Evolutionary conservation across 2,797 vertebrate genomes (phyloP), one percentile per base, ranked within the genome.

Genomic region (Pempheris klunzingeri): DNA sequence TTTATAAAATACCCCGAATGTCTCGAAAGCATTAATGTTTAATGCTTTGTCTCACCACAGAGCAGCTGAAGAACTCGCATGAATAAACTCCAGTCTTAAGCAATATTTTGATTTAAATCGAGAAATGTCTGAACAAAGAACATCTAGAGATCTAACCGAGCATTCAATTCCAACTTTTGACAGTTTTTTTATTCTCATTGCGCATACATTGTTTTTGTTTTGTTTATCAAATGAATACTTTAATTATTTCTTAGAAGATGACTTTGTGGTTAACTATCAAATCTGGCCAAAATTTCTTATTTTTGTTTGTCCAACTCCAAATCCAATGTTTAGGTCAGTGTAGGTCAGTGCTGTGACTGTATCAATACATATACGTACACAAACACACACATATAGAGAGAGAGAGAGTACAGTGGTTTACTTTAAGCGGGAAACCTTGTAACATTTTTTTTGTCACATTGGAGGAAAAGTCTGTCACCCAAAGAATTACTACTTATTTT

Each of bases 391-490:
- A 17, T 24, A 22, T 17, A 5, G 22, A n/a, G 2, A 11, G 7
- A 47, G 53, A 63, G 36, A 18, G 55, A 41, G 20, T 13, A 36
- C 10, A 47, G n/a, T 28, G 50, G 15, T 60, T 74, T 70, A 50
- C 26, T 74, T 63, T 39, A 65, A 24, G 59, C 65, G 39, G 22
- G 26, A 54, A 20, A 46, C 28, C 7, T 61, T 50, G 5, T 52
- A 30, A 75, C 3, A 8, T 34, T 34, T 30, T n/a, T 64, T 1
- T 44, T 43, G n/a, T 62, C 52, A 54, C 24, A 34, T 60, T 49
- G 15, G 36, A 47, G 17, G 32, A 12, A 20, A 66, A 57, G 20
- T 74, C 65, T 72, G 26, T 64, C 36, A 39, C 47, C 55, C 32
- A 49, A 57, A 43, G 7, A 60, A 32, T 61, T 3, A 60, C 24